Base-by-base conservation (phyloP, 2,797 vertebrate species). In the Trachurus trachurus region DNA sequence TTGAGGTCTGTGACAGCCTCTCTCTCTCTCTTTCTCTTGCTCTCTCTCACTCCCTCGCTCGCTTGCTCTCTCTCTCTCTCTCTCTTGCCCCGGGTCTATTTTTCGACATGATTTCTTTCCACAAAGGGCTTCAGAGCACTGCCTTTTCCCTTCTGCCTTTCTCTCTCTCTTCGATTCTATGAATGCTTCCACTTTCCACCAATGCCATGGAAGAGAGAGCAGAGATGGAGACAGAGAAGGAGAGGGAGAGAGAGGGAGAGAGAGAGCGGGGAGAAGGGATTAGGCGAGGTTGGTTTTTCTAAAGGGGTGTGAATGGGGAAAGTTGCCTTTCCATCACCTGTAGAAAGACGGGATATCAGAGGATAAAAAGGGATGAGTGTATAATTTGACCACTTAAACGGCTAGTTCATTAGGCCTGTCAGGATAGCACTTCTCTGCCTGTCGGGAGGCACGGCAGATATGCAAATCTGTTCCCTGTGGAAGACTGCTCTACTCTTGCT, bases 1-100 rank as follows among this genome's bases (percentile, higher is more conserved):
- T 95, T 96, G 95, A 96, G 95, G 95, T 96, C 95, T 93, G 93
- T 96, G 95, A 96, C 95, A 96, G 94, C 86, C 88, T 82, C 86
- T 87, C 88, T 85, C 87, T 86, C 79, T 75, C 26, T 26, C 80
- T 74, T 62, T 44, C 78, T 56, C 74, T 70, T 5, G 16, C 77
- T 13, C 61, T 49, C 47, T 17, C 77, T 62, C 54, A 0, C 74
- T 74, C 53, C 8, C 68, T 66, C 74, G 47, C 61, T 67, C 61
- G 8, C 74, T 67, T 61, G 44, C 85, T 34, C 80, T 74, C 61
- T 44, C 78, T 56, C 76, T 70, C 16, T 53, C 84, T 73, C 87
- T 86, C 89, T 85, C 87, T 79, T 87, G 80, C 86, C 86, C 80
- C 40, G 71, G 88, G 89, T 92, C 89, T 89, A 90, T 95, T 95